Percentiles rank a stretch among this genome's conserved stretches.
Evolutionary conservation across 2,888 invertebrate species (phyloP).

Genomic region (Tupiocoris notatus): DNA sequence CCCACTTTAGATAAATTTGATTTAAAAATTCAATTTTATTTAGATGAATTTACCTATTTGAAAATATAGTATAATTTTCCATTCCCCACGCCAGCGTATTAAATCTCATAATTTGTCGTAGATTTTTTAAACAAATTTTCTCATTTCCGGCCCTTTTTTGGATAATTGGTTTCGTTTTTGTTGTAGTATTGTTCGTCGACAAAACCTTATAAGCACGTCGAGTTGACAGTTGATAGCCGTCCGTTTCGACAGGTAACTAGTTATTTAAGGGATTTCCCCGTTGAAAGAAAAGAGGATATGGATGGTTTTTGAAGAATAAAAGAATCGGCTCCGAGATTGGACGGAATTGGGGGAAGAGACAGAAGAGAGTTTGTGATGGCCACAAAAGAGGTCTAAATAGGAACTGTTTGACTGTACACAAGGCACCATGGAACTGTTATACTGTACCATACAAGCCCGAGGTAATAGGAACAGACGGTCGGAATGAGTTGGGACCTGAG

Average conservation of each 20-base stretch:
- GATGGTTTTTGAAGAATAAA: not conserved
- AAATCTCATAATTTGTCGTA: too few species aligned
- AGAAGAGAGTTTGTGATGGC: constrained; percentile 18
- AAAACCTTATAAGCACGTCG: too few species aligned
- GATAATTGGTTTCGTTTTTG: too few species aligned
- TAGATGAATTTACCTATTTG: too few species aligned
- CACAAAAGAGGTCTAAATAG: constrained; percentile 32
- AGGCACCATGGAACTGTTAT: not conserved
- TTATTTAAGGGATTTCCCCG: not conserved
- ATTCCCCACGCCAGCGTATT: too few species aligned
- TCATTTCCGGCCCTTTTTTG: too few species aligned
- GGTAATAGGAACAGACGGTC: not conserved
- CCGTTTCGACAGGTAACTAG: not conserved
- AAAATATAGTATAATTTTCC: too few species aligned
- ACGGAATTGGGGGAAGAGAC: not conserved
- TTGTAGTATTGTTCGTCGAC: too few species aligned
- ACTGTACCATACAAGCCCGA: not conserved
- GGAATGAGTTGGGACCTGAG: not conserved
- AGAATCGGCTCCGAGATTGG: not conserved
- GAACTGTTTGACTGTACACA: constrained; percentile 33
- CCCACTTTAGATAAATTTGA: too few species aligned
- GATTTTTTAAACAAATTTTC: too few species aligned
- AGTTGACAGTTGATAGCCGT: too few species aligned
- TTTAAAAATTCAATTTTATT: too few species aligned
- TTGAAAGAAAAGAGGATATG: not conserved